phyloP scores from a whole-genome alignment of 2,113 vertebrate genomes.

The Microcebus ravelobensis region DNA sequence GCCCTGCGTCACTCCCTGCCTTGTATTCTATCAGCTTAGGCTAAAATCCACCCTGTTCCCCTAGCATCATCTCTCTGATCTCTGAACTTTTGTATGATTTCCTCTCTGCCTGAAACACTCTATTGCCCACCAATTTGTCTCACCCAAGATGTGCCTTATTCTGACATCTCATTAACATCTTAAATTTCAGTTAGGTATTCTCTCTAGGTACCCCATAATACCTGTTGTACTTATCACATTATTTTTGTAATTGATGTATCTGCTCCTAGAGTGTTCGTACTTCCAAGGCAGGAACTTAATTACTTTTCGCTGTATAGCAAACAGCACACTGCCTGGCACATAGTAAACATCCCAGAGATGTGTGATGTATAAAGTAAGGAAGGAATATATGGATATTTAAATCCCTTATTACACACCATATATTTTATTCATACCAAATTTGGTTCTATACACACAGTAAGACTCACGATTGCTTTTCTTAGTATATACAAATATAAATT shows the following conservation, averaged over 20 bases:
- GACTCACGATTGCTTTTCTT: background rate
- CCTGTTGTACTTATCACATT: background rate
- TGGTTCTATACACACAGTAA: background rate
- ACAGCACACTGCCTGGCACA: background rate
- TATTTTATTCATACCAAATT: background rate
- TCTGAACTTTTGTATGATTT: background rate
- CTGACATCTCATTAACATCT: background rate
- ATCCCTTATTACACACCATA: background rate
- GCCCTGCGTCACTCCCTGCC: background rate
- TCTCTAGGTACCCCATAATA: background rate
- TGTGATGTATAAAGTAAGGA: background rate
- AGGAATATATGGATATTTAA: background rate
- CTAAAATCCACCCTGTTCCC: background rate
- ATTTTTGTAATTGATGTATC: background rate
- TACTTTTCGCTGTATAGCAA: background rate
- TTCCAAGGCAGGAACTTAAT: background rate
- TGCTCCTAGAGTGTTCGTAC: background rate
- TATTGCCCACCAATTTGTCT: background rate
- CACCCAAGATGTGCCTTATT: background rate
- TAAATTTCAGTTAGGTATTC: background rate
- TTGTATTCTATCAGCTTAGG: background rate
- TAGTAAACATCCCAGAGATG: background rate
- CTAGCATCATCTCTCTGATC: background rate
- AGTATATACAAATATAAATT: background rate
- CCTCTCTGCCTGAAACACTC: background rate